These are phyloP conservation scores for Drosophila tropicalis DNA, from an alignment of 1,140 invertebrate genomes.

Conservation along the genomic window DNA sequence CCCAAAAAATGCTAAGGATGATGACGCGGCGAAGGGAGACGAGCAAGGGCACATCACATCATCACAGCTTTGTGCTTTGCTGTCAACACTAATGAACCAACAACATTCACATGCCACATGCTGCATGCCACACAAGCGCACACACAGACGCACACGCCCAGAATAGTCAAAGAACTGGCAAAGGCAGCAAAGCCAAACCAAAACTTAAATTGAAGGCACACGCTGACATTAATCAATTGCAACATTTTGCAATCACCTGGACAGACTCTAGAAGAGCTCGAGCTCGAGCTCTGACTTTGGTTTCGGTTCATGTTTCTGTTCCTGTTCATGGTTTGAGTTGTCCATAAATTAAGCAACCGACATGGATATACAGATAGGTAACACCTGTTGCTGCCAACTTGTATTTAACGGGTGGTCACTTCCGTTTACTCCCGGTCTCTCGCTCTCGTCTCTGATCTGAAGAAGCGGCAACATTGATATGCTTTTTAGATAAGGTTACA, in stretches of 20 bases:
- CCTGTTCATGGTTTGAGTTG: conserved; percentile 24
- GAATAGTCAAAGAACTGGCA: conserved; percentile 17
- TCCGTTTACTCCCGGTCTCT: conserved; percentile 24
- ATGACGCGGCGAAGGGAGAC: not conserved
- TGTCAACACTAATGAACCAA: conserved; percentile 74
- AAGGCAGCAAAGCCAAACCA: conserved; percentile 29
- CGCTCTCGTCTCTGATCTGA: conserved; percentile 28
- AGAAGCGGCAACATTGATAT: conserved; percentile 61
- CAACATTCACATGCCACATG: conserved; percentile 29
- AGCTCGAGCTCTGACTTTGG: not conserved
- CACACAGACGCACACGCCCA: not conserved
- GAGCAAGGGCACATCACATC: conserved; percentile 21
- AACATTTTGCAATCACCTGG: conserved; percentile 29
- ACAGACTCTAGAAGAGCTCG: not conserved
- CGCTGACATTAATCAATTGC: conserved; percentile 75
- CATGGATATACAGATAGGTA: conserved; percentile 30
- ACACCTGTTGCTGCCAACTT: conserved; percentile 57
- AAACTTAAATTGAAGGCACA: conserved; percentile 51
- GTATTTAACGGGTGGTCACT: conserved; percentile 51
- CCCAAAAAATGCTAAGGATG: not conserved
- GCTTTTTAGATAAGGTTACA: conserved; percentile 68
- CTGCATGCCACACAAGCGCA: conserved; percentile 4
- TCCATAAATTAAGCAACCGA: conserved; percentile 58
- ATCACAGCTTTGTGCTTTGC: conserved; percentile 53
- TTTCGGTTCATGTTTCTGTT: not conserved